Percentiles rank a stretch among this genome's conserved stretches.
Evolutionary conservation across 2,888 invertebrate species (phyloP).

Genomic region (Lucinisca nassula): DNA sequence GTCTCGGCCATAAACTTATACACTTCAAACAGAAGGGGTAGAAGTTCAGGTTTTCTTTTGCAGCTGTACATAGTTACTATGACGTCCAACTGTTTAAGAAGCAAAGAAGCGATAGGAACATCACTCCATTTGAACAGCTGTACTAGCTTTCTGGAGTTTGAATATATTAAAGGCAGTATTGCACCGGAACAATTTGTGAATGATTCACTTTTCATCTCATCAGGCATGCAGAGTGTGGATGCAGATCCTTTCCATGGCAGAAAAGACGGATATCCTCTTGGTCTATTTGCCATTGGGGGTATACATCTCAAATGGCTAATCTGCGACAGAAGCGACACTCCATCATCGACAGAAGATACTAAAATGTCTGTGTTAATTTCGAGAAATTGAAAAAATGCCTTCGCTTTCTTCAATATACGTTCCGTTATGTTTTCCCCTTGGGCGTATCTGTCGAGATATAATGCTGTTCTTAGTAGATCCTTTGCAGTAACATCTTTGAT

Average conservation of each 20-base stretch:
- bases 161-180: conserved; percentile 34
- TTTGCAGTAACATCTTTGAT: conserved; percentile 11
- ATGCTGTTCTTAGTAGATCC: conserved; percentile 24
- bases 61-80: conserved; percentile 33
- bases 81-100: conserved; percentile 46
- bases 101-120: conserved; percentile 12
- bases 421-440: neutral
- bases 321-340: neutral
- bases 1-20: conserved; percentile 8
- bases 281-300: neutral
- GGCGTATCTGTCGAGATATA: neutral
- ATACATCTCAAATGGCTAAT: conserved; percentile 35
- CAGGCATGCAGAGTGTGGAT: conserved; percentile 26
- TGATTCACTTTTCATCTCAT: conserved; percentile 18
- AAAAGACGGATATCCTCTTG: conserved; percentile 18
- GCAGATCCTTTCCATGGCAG: conserved; percentile 38
- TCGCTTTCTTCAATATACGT: neutral
- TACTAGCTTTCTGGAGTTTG: neutral
- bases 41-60: conserved; percentile 29
- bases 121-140: conserved; percentile 23
- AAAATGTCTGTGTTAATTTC: neutral
- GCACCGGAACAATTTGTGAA: conserved; percentile 47
- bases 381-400: neutral
- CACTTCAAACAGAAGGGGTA: conserved; percentile 36
- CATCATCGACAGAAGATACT: neutral